Base-by-base conservation (phyloP, 2,888 invertebrate genomes). In the Monopis laevigella region DNA sequence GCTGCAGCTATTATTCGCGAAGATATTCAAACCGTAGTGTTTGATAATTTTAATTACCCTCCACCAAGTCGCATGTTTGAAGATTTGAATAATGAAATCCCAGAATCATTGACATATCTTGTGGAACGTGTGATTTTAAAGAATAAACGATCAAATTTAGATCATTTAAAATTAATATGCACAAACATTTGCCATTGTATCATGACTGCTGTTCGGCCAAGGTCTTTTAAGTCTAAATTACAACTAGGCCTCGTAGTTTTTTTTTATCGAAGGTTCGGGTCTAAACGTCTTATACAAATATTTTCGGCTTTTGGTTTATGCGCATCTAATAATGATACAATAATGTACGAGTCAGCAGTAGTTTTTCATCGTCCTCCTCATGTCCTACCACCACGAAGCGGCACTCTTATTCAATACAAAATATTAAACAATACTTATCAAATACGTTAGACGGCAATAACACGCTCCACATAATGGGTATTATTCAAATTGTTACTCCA, bases 11-110 rank as follows among this genome's bases (percentile, higher is more conserved):
- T 52, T 19, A 48, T 48, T 45, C 44, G 45, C 2, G 42, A 43
- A 44, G 47, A 46, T 41, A 49, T 49, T 49, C 45, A 43, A 47
- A 18, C 48, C 39, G 40, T 39, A 40, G 41, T 43, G 3, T 39
- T 45, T 43, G 48, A 48, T 45, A 52, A 53, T 51, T 46, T 45
- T 48, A 44, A 44, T 27, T 54, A 56, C 45, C 52, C 55, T 38
- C 53, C 55, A 48, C 51, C 53, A 43, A 28, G 49, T 52, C 44
- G 47, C 36, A 54, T 54, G 49, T 54, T 55, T 45, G 54, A 56
- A 51, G 48, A 55, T 55, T 43, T 56, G 46, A 52, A 51, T 43
- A 50, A 48, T 47, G 50, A 54, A 39, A 53, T 55, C 40, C 52
- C 56, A 43, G 49, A 55, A 41, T 51, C 51, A 8, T 48, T 56